These are phyloP conservation scores for Rhadinocentrus ornatus DNA, from an alignment of 2,797 vertebrate species.

Conservation along the genomic window DNA sequence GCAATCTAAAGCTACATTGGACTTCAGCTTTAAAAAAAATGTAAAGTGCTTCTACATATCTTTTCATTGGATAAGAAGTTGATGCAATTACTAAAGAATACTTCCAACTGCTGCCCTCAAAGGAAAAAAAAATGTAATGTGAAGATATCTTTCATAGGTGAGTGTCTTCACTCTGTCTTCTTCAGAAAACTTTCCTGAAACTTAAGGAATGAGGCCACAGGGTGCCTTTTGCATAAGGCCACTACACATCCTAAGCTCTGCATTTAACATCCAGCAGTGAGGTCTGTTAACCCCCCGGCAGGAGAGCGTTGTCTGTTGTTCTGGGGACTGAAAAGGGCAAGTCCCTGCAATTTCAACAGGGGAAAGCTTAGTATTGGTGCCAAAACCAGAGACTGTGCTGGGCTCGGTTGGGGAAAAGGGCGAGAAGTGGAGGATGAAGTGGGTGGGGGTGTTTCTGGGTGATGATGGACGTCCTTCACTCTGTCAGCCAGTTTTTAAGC, in stretches of 20 bases:
- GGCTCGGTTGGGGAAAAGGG: constrained; percentile 36
- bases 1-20: background rate
- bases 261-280: constrained; percentile 63
- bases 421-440: constrained; percentile 34
- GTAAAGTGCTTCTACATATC: background rate
- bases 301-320: constrained; percentile 79
- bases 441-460: constrained; percentile 41
- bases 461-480: constrained; percentile 82
- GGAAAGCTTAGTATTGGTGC: constrained; percentile 37
- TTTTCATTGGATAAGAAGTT: background rate
- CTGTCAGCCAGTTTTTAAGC: constrained; percentile 79
- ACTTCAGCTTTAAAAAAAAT: background rate
- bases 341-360: constrained; percentile 44
- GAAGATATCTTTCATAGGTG: background rate
- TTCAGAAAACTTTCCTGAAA: constrained; percentile 20
- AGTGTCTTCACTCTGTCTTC: constrained; percentile 15
- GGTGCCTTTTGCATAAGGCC: constrained; percentile 44
- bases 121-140: background rate
- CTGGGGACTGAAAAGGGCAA: constrained; percentile 66
- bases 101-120: background rate
- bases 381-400: constrained; percentile 43
- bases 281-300: constrained; percentile 68
- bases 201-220: constrained; percentile 28
- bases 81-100: background rate
- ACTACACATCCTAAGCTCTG: constrained; percentile 50